phyloP scores from a whole-genome alignment of 2,888 invertebrate species.

The Ellobium chinense region DNA sequence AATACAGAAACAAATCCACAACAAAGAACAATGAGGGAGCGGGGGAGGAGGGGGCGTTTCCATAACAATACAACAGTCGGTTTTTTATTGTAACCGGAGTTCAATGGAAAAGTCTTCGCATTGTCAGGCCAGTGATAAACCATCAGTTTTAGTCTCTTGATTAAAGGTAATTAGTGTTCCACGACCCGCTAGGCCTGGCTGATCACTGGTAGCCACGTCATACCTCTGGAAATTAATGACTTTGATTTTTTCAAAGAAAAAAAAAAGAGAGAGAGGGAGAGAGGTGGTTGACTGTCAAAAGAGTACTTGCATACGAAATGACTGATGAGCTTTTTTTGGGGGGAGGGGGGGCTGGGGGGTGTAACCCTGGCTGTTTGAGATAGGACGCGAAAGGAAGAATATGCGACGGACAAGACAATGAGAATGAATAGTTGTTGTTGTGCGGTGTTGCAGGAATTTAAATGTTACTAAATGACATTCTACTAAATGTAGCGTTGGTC shows the following conservation, averaged over 20 bases:
- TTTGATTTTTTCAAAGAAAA: not conserved
- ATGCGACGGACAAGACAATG: too few species aligned
- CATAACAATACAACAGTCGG: not conserved
- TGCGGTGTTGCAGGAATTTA: too few species aligned
- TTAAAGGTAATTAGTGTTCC: not conserved
- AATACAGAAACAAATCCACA: too few species aligned
- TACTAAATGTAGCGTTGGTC: too few species aligned
- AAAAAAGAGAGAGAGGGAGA: not conserved
- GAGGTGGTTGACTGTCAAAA: too few species aligned
- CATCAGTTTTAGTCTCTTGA: not conserved
- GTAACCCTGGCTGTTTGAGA: too few species aligned
- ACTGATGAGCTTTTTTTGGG: too few species aligned
- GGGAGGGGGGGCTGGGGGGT: not conserved
- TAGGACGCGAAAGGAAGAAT: not conserved
- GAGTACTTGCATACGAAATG: too few species aligned
- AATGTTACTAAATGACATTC: too few species aligned
- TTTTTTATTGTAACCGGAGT: not conserved
- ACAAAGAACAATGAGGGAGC: too few species aligned
- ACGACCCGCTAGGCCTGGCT: not conserved
- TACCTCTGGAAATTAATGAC: not conserved
- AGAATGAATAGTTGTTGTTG: too few species aligned
- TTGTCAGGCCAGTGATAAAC: slow-evolving; percentile 8
- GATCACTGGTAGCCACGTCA: not conserved
- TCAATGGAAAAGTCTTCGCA: not conserved
- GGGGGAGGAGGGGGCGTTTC: not conserved